phyloP scores from a whole-genome alignment of 2,888 invertebrate genomes.

The Drosophila fungiperda region DNA sequence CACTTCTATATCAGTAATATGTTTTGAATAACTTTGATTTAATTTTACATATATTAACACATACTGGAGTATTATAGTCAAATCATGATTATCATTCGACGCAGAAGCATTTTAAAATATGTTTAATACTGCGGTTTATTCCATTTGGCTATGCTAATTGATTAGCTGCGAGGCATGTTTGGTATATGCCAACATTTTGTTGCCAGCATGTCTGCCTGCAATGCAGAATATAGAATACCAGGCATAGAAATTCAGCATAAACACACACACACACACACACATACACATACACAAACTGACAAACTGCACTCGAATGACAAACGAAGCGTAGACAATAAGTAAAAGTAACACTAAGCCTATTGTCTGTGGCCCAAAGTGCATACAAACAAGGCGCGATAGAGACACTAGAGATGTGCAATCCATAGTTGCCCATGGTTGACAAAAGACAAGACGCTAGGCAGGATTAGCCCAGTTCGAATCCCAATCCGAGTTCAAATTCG shows the following conservation, averaged over 20 bases:
- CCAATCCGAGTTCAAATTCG: constrained; percentile 41
- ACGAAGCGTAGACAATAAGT: constrained; percentile 80
- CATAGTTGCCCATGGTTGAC: constrained; percentile 59
- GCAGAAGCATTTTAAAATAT: constrained; percentile 9
- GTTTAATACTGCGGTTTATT: constrained; percentile 7
- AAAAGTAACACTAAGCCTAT: constrained; percentile 82
- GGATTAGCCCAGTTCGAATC: constrained; percentile 64
- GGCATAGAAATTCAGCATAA: constrained; percentile 3
- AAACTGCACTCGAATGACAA: constrained; percentile 69
- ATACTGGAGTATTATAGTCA: neutral
- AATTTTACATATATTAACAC: neutral
- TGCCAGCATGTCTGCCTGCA: constrained; percentile 37
- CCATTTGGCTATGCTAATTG: constrained; percentile 49
- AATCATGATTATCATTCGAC: constrained; percentile 2
- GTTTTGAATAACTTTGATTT: neutral
- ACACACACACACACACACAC: constrained; percentile 4
- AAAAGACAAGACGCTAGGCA: constrained; percentile 67
- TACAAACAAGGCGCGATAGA: constrained; percentile 69
- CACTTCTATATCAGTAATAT: neutral
- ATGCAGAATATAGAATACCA: constrained; percentile 18
- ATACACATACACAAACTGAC: constrained; percentile 2
- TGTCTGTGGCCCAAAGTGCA: constrained; percentile 74
- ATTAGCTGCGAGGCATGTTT: constrained; percentile 45
- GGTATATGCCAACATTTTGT: constrained; percentile 47
- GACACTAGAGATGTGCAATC: constrained; percentile 48